Evolutionary conservation across 2,888 invertebrate genomes (phyloP), one percentile per base, ranked within the genome.

Genomic region (Drosophila dives): DNA sequence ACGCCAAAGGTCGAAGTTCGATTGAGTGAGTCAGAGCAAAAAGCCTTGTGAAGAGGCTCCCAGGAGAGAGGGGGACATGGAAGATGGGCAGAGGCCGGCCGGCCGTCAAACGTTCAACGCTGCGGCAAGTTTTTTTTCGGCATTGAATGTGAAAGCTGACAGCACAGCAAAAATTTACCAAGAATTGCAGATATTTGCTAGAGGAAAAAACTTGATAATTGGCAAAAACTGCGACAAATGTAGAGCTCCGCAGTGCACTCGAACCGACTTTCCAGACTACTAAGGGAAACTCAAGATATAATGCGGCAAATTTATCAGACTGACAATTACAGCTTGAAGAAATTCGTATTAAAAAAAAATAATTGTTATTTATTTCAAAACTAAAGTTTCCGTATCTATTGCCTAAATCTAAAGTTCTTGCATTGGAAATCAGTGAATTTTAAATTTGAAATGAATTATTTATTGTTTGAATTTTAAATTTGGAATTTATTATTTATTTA

Each of bases 1-100:
- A 48, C 73, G 84, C 64, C 80, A 81, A 78, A 86, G 89, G 86
- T 86, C 78, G 76, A 54, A 82, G 77, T 77, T 88, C 83, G 80
- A 71, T 77, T 64, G 64, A 81, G 72, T 81, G 76, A 77, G 49
- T 76, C 80, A 80, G 68, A 51, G 36, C 54, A 20, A 20, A 48
- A 53, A 65, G 38, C 11, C n/a, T 5, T 54, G 12, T 38, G 17
- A 15, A 15, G 42, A 15, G 20, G 29, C 38, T 4, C 7, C 38
- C 36, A 50, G 29, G 5, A n/a, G n/a, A 50, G 10, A 11, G n/a
- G 29, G 29, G 50, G 8, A 26, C 15, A 17, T 48, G 15, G 7
- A 3, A 8, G 23, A 15, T 5, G 34, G 23, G 17, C 3, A 15
- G 12, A 34, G 20, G 23, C n/a, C 20, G 33, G 29, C 32, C 51